Percentiles rank a stretch among this genome's conserved stretches.
Evolutionary conservation across 2,797 vertebrate species (phyloP).

Genomic region (Pseudochirops corinnae): DNA sequence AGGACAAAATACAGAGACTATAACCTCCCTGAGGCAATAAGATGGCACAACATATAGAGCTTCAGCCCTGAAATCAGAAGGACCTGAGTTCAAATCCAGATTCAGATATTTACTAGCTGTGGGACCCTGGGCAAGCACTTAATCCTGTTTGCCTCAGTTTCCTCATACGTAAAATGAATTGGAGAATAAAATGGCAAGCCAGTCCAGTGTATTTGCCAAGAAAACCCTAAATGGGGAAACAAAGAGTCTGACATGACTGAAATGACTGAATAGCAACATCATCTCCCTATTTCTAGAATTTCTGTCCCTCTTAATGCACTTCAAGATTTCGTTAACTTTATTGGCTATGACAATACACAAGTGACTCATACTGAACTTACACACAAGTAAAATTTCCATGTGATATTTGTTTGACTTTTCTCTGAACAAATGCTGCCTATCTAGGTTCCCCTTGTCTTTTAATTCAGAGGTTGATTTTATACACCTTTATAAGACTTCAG

Average conservation of each 20-base stretch:
- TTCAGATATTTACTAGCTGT: background rate
- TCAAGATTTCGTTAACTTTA: background rate
- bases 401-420: background rate
- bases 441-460: background rate
- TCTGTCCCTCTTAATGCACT: background rate
- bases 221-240: background rate
- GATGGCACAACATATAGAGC: background rate
- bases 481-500: background rate
- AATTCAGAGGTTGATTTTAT: background rate
- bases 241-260: background rate
- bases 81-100: background rate
- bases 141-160: background rate
- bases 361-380: background rate
- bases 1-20: background rate
- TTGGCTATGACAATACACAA: background rate
- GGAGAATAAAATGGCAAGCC: background rate
- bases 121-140: background rate
- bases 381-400: background rate
- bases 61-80: background rate
- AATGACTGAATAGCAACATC: background rate
- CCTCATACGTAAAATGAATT: background rate
- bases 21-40: background rate
- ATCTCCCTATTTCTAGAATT: background rate
- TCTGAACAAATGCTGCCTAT: background rate
- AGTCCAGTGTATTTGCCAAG: background rate